Conservation (phyloP, 2,888 invertebrate species). For the Uropetala carovei region DNA sequence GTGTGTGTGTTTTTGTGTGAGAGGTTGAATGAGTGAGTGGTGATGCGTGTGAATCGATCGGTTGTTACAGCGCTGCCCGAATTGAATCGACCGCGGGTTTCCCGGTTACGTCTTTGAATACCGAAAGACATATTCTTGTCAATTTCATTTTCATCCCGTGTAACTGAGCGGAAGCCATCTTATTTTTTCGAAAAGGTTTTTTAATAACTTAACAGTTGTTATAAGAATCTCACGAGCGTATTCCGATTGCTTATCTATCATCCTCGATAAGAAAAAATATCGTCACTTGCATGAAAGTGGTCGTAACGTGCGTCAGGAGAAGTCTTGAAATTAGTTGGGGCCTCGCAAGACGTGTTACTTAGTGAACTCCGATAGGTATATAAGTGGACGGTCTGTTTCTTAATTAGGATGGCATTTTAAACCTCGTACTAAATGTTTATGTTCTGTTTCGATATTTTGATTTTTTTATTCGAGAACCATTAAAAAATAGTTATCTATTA, state of each 20-base stretch:
- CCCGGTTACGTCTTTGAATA: too few species aligned
- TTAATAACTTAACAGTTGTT: too few species aligned
- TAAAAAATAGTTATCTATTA: too few species aligned
- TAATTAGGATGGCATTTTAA: not conserved
- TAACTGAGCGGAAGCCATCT: too few species aligned
- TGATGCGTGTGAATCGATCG: too few species aligned
- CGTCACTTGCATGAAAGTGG: not conserved
- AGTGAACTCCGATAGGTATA: not conserved
- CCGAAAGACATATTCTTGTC: too few species aligned
- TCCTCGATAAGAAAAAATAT: not conserved
- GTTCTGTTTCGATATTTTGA: not conserved
- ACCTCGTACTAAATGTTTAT: not conserved
- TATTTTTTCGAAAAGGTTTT: too few species aligned
- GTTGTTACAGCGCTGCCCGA: too few species aligned
- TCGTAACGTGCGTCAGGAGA: not conserved
- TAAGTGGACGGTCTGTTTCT: not conserved
- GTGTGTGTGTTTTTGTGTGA: constrained; percentile 6
- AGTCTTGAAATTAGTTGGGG: not conserved
- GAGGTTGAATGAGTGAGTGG: not conserved
- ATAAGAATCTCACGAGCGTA: not conserved
- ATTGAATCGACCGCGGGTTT: too few species aligned
- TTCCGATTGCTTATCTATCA: not conserved
- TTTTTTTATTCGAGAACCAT: too few species aligned
- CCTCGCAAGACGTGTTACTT: not conserved
- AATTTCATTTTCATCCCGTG: too few species aligned